Evolutionary conservation across 2,888 invertebrate species (phyloP).

Genomic region (Leuctra nigra): DNA sequence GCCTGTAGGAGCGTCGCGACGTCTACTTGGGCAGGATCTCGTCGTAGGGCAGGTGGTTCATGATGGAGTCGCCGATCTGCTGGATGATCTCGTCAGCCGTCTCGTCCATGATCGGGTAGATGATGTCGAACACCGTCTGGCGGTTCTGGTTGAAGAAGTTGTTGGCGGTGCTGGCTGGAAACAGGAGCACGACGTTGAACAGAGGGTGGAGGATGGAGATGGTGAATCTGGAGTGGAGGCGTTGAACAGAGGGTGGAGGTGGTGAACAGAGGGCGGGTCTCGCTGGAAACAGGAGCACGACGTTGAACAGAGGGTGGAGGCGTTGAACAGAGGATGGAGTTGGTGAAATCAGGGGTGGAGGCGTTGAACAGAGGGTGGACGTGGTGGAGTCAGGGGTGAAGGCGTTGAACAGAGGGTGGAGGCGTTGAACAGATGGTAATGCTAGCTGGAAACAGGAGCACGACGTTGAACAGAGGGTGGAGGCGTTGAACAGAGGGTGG

Average conservation of each 20-base stretch:
- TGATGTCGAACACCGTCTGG: conserved; percentile 55
- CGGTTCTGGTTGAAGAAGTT: conserved; percentile 65
- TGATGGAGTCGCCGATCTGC: conserved; percentile 34
- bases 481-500: neutral
- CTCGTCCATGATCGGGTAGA: conserved; percentile 63
- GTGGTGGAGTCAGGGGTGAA: neutral
- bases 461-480: no score
- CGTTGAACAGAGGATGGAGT: neutral
- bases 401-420: neutral
- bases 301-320: no score
- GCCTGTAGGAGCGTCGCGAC: no score
- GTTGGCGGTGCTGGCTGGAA: conserved; percentile 57
- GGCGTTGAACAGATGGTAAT: neutral
- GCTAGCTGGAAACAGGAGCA: no score
- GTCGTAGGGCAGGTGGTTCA: conserved; percentile 32
- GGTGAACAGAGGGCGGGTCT: no score
- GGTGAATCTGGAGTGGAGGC: no score
- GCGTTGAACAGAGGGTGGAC: neutral
- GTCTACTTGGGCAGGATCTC: conserved; percentile 30
- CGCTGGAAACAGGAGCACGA: conserved; percentile 43
- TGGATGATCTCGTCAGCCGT: conserved; percentile 54
- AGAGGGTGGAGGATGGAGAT: neutral
- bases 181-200: conserved; percentile 28
- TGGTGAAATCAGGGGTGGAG: no score
- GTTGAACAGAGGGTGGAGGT: neutral